These are phyloP conservation scores for Trichogramma pretiosum DNA, from an alignment of 1,140 invertebrate species.

Conservation along the genomic window DNA sequence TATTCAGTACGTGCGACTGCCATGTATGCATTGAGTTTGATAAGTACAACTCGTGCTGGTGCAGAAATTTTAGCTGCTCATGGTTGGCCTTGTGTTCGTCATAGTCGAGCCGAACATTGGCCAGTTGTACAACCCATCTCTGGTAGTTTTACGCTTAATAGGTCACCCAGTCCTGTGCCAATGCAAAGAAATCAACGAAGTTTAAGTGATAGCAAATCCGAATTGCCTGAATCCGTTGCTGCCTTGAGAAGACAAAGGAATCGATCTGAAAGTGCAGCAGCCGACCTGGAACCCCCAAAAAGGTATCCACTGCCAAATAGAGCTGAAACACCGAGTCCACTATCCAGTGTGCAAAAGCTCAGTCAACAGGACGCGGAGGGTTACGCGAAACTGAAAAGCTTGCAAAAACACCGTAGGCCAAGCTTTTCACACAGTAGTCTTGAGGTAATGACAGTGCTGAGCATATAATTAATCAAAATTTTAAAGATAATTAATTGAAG, in stretches of 20 bases:
- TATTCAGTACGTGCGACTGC: slow-evolving; percentile 83
- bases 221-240: slow-evolving; percentile 33
- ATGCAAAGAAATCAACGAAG: slow-evolving; percentile 40
- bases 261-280: slow-evolving; percentile 41
- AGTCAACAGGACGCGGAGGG: slow-evolving; percentile 69
- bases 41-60: slow-evolving; percentile 73
- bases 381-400: slow-evolving; percentile 67
- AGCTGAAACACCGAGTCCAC: slow-evolving; percentile 68
- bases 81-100: slow-evolving; percentile 78
- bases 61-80: slow-evolving; percentile 59
- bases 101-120: slow-evolving; percentile 73
- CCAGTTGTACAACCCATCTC: slow-evolving; percentile 54
- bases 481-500: slow-evolving; percentile 28
- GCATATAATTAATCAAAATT: too few relatives aligned
- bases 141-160: slow-evolving; percentile 21
- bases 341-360: slow-evolving; percentile 67
- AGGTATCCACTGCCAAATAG: slow-evolving; percentile 44
- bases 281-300: slow-evolving; percentile 35
- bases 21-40: slow-evolving; percentile 75
- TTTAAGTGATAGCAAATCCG: slow-evolving; percentile 41
- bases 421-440: slow-evolving; percentile 42
- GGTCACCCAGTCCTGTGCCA: slow-evolving; percentile 36
- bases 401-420: slow-evolving; percentile 58
- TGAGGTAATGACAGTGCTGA: slow-evolving; percentile 35
- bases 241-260: slow-evolving; percentile 35